Evolutionary conservation across 64 coral and sea anemone genomes (phyloP), one percentile per base, ranked within the genome.

Genomic region (Hydrozoanthus tunicans): DNA sequence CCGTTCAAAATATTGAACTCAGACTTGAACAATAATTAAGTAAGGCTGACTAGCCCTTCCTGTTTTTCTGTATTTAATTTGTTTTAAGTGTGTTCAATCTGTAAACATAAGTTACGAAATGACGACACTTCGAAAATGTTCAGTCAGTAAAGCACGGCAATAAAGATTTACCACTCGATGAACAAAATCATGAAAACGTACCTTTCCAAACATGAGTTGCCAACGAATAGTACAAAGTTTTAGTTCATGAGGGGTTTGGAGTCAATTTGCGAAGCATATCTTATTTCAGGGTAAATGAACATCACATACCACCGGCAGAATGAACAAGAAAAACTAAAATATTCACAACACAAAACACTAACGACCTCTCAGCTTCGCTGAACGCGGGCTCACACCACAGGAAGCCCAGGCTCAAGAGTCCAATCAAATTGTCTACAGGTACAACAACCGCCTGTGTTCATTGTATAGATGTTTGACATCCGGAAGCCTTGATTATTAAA

Each of bases 161-260:
- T 85, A 57, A 27, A 72, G 5, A 63, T n/a, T 69, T 27, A 4
- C 69, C 13, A 59, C 55, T 27, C 12, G 9, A 51, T 25, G 9
- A 13, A 74, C 54, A 60, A 73, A 88, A 73, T 1, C 55, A 17
- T 59, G 8, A 88, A 75, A 57, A 74, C 68, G 61, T 88, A 88
- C 84, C 84, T 88, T 88, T 75, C 84, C 84, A 17, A 88, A 24
- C 84, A 88, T 88, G 54, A 74, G 55, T 88, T 73, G 69, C 56
- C 74, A 75, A 10, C 6, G 59, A 75, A 59, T 25, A 52, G 72
- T 76, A 62, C 20, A 14, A 43, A 23, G 55, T 17, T 32, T 58
- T 23, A 70, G 43, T 61, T 75, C 11, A 26, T 70, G 43, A 73
- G 25, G 74, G 15, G 15, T 72, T 73, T 23, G 61, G 26, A 17